These are phyloP conservation scores for Ranitomeya variabilis DNA, from an alignment of 2,113 vertebrate species.

Conservation along the genomic window DNA sequence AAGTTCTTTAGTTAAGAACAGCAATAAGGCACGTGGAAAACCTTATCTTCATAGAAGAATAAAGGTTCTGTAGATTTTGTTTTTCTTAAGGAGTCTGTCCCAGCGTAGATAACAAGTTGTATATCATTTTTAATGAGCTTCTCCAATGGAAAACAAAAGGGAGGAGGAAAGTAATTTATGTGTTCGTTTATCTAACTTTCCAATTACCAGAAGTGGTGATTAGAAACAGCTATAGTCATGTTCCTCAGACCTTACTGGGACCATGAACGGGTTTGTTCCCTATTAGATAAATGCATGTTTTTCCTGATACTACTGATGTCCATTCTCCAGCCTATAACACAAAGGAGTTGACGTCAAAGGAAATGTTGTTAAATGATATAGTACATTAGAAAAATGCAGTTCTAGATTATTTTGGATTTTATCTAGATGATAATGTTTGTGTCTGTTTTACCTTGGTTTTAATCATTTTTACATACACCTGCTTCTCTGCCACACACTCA, in stretches of 20 bases:
- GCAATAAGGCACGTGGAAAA: constrained; percentile 11
- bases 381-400: too few relatives aligned
- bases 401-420: too few relatives aligned
- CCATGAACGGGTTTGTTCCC: neutral
- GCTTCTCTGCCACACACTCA: too few relatives aligned
- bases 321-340: neutral
- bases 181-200: constrained; percentile 48
- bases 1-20: neutral
- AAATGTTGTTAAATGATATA: too few relatives aligned
- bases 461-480: too few relatives aligned
- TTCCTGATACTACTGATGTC: neutral
- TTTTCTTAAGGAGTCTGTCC: neutral
- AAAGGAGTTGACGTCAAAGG: too few relatives aligned
- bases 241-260: neutral
- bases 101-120: constrained; percentile 16
- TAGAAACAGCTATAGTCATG: constrained; percentile 45
- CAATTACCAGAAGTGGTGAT: constrained; percentile 58
- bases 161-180: constrained; percentile 24
- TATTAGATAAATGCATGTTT: constrained; percentile 1
- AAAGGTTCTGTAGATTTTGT: constrained; percentile 35
- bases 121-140: constrained; percentile 60
- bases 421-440: too few relatives aligned
- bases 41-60: constrained; percentile 13
- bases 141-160: neutral
- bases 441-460: too few relatives aligned